phyloP scores from a whole-genome alignment of 2,888 invertebrate genomes.

The Gymnocheta viridis region DNA sequence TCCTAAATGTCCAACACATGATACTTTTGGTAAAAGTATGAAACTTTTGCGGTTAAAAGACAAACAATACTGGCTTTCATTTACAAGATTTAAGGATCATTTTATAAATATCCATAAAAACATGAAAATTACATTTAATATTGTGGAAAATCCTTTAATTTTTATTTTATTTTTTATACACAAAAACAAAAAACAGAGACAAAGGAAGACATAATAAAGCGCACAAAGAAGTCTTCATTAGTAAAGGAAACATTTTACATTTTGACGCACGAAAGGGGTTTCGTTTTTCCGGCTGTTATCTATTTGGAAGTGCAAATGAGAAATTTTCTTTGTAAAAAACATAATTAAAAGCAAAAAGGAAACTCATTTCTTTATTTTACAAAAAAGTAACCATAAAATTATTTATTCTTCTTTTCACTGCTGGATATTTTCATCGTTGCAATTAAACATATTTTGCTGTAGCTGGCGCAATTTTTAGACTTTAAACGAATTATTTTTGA shows the following conservation, averaged over 20 bases:
- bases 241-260: conserved; percentile 1
- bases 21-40: conserved; percentile 15
- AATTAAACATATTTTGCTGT: too few relatives aligned
- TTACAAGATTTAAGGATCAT: conserved; percentile 58
- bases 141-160: conserved; percentile 72
- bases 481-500: too few relatives aligned
- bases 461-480: too few relatives aligned
- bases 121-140: conserved; percentile 51
- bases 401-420: background rate
- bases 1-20: conserved; percentile 65
- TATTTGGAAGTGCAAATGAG: background rate
- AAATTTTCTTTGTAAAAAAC: background rate
- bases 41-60: conserved; percentile 60
- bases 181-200: background rate
- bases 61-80: conserved; percentile 7
- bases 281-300: conserved; percentile 45
- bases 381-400: background rate
- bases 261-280: conserved; percentile 30
- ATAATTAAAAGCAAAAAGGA: background rate
- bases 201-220: conserved; percentile 34
- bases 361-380: too few relatives aligned
- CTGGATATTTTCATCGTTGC: too few relatives aligned
- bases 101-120: conserved; percentile 55
- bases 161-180: background rate
- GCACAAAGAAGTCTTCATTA: conserved; percentile 40